phyloP scores from a whole-genome alignment of 1,140 invertebrate genomes.

The Brachionus sp. region DNA sequence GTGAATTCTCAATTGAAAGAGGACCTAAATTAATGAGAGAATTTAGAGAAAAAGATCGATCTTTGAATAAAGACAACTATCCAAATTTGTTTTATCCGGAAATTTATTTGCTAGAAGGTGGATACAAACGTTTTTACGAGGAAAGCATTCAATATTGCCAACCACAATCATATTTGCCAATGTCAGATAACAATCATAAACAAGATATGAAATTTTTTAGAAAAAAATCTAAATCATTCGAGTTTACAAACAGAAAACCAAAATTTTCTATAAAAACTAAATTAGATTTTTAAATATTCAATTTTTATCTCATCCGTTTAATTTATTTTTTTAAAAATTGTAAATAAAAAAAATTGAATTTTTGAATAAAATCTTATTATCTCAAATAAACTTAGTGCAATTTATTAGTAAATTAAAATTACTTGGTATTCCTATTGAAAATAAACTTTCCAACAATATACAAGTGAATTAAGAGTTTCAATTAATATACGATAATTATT shows the following conservation, averaged over 20 bases:
- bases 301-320: no score
- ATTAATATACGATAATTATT: no score
- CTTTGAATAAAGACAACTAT: constrained; percentile 76
- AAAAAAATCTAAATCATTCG: constrained; percentile 23
- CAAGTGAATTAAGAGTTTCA: no score
- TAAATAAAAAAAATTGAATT: no score
- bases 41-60: constrained; percentile 76
- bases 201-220: constrained; percentile 40
- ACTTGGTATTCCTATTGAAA: no score
- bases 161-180: constrained; percentile 16
- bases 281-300: neutral
- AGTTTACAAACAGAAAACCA: neutral
- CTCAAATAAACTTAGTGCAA: no score
- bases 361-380: no score
- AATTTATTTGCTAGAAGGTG: constrained; percentile 86
- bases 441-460: no score
- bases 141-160: constrained; percentile 48
- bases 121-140: constrained; percentile 84
- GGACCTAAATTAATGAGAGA: constrained; percentile 71
- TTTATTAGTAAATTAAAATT: no score
- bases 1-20: constrained; percentile 92
- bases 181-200: neutral
- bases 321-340: no score
- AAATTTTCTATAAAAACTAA: neutral
- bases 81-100: constrained; percentile 86